Evolutionary conservation across 1,140 invertebrate species (phyloP), one percentile per base, ranked within the genome.

Genomic region (Gryllus bimaculatus): DNA sequence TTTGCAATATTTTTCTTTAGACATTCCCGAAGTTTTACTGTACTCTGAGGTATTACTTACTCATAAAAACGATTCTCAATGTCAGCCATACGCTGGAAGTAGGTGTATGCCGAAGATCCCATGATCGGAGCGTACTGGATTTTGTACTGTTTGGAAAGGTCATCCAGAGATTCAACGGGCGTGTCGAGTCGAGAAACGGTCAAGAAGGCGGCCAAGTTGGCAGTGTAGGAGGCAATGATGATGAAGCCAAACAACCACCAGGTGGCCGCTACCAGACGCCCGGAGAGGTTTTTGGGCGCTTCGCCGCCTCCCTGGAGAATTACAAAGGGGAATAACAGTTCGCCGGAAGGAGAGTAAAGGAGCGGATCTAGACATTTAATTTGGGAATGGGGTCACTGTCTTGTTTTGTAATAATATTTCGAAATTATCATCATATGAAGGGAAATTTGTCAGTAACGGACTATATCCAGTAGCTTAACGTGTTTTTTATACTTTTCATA

Each of bases 241-340:
- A 98, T 98, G 85, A 98, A 98, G 7, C 96, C 96, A 86, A 98
- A 98, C 7, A 98, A 86, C 97, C 97, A 99, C 97, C 97, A 98
- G 0, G 96, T 98, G 2, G 96, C 97, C 0, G 96, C 97, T 0
- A 98, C 93, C 0, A 98, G 87, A 80, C 96, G 89, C 0, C 96
- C 97, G 0, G 95, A 98, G 0, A 98, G 86, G 86, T 97, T 97
- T 84, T 96, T 96, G 0, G 98, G 98, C 0, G 97, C 97, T 86
- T 99, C 97, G 0, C 97, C 97, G 7, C 96, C 96, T 0, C 96
- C 95, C 90, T 86, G 78, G 78, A 84, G 81, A 39, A 39, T 39
- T 39, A 39, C 26, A 39, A 39, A 2, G 26, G 26, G 5, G 26
- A 39, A 78, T 78, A 75, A 15, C 5, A 39, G 1, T 39, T 39